These are phyloP conservation scores for Tympanuchus pallidicinctus DNA, from an alignment of 2,113 vertebrate species.

Conservation along the genomic window DNA sequence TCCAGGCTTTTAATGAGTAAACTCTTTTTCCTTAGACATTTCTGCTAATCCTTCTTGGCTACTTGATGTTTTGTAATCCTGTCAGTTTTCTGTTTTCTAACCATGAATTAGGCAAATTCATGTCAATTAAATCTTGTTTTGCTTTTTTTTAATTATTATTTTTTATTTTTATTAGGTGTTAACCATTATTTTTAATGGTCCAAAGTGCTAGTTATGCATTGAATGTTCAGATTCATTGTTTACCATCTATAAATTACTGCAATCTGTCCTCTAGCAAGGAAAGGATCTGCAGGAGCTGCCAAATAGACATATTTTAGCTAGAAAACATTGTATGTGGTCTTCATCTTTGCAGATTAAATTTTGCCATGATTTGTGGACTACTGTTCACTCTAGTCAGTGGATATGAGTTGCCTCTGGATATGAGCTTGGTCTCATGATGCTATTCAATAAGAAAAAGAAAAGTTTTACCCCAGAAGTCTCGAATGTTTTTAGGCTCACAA, in stretches of 20 bases:
- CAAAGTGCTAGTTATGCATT: background rate
- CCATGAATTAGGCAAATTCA: background rate
- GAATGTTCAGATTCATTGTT: slow-evolving; percentile 25
- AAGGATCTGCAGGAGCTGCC: background rate
- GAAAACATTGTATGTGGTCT: background rate
- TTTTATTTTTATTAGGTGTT: background rate
- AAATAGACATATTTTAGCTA: background rate
- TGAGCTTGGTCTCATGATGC: background rate
- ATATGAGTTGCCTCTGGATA: background rate
- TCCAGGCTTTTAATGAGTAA: background rate
- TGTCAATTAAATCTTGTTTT: background rate
- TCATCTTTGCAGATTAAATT: background rate
- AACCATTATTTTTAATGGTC: background rate
- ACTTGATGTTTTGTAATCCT: background rate
- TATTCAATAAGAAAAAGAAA: background rate
- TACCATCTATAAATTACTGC: background rate
- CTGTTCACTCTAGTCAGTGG: background rate
- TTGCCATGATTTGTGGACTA: background rate
- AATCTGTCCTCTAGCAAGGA: slow-evolving; percentile 1
- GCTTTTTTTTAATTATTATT: background rate
- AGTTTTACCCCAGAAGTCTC: background rate
- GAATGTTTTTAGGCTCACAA: background rate
- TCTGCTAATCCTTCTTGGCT: background rate
- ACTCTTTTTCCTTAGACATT: background rate
- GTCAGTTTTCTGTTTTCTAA: background rate